Evolutionary conservation across 1,140 invertebrate genomes (phyloP).

Genomic region (Diabrotica virgifera): DNA sequence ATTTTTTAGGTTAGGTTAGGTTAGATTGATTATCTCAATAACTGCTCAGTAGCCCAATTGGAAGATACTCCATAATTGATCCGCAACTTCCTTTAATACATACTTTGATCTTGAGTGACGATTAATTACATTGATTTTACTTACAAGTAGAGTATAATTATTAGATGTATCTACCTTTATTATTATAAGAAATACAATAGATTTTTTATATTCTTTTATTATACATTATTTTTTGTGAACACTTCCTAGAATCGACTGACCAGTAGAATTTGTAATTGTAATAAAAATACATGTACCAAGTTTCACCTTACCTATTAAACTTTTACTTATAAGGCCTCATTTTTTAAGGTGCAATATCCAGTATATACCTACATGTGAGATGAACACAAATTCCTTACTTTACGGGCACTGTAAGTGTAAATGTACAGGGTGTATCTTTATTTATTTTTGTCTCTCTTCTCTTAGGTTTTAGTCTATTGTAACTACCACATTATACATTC

Average conservation of each 20-base stretch:
- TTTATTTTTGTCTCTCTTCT: conserved; percentile 1
- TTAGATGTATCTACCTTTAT: no score
- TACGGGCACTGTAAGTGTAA: conserved; percentile 26
- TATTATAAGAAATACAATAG: no score
- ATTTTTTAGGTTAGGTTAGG: no score
- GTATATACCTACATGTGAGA: conserved; percentile 17
- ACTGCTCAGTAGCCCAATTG: no score
- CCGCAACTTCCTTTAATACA: no score
- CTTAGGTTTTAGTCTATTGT: neutral
- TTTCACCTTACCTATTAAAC: conserved; percentile 20
- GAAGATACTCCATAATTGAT: no score
- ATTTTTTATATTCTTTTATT: no score
- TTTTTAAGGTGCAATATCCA: conserved; percentile 23
- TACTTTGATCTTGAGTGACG: no score
- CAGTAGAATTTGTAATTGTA: conserved; percentile 10
- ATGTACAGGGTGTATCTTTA: conserved; percentile 28
- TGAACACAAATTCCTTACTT: conserved; percentile 20
- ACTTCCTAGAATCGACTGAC: neutral
- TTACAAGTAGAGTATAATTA: no score
- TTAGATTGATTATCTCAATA: no score
- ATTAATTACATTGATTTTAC: no score
- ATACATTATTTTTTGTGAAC: neutral
- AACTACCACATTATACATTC: neutral
- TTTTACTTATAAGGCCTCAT: conserved; percentile 26
- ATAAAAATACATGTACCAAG: conserved; percentile 30